Conservation (phyloP, 2,113 vertebrate species). For the Cyprinodon brontotheroides region DNA sequence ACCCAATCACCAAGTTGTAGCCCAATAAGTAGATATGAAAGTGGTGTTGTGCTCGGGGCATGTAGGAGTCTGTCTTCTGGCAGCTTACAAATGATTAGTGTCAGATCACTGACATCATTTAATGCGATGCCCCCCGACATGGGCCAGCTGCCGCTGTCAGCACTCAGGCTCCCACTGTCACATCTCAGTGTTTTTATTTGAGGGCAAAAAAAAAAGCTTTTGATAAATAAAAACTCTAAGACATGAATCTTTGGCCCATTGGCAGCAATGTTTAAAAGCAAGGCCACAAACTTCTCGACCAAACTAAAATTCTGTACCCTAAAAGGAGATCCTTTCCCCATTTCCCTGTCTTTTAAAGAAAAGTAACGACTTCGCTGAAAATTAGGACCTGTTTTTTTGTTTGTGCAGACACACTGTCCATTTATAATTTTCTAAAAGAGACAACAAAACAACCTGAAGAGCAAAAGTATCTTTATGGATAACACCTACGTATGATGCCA, state of each 20-base stretch:
- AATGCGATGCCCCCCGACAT: conserved; percentile 45
- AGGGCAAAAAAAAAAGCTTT: conserved; percentile 2
- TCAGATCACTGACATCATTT: conserved; percentile 57
- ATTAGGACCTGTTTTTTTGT: not conserved
- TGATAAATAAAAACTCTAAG: conserved; percentile 21
- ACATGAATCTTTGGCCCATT: conserved; percentile 3
- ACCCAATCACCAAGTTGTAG: conserved; percentile 14
- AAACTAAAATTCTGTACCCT: conserved; percentile 27
- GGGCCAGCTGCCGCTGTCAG: conserved; percentile 55
- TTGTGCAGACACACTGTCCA: conserved; percentile 15
- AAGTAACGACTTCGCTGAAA: conserved; percentile 23
- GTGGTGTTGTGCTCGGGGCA: conserved; percentile 35
- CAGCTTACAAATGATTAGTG: conserved; percentile 51
- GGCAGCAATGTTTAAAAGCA: not conserved
- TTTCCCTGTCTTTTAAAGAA: conserved; percentile 50
- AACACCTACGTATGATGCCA: conserved; percentile 21
- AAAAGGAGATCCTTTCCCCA: conserved; percentile 27
- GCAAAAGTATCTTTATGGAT: conserved; percentile 33
- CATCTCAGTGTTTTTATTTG: conserved; percentile 36
- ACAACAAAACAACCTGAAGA: conserved; percentile 42
- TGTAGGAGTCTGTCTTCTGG: conserved; percentile 38
- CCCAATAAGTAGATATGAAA: conserved; percentile 26
- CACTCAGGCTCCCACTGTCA: conserved; percentile 24
- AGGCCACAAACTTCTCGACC: conserved; percentile 28
- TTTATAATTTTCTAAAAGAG: not conserved